phyloP scores from a whole-genome alignment of 2,797 vertebrate genomes.

The Psittacula derbiana region DNA sequence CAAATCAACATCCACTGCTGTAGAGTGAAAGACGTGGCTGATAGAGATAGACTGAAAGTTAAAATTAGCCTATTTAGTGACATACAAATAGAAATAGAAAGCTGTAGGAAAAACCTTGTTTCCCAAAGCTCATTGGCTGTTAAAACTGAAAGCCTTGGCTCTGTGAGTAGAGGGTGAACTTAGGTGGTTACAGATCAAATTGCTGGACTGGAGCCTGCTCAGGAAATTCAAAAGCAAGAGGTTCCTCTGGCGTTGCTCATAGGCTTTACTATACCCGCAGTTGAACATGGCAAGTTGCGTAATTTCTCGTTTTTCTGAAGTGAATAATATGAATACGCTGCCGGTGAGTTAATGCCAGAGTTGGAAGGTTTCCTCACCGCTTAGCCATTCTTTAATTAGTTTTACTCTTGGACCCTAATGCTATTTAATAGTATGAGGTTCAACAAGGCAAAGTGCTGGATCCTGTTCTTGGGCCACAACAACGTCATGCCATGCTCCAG shows the following conservation, averaged over 20 bases:
- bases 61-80: background rate
- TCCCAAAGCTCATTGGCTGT: accelerated
- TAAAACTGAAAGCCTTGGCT: background rate
- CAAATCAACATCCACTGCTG: accelerated
- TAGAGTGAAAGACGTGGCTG: background rate
- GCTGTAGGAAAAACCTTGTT: background rate
- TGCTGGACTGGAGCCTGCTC: background rate
- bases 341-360: background rate
- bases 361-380: background rate
- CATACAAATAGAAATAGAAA: background rate
- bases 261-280: background rate
- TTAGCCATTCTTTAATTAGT: background rate
- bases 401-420: background rate
- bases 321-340: background rate
- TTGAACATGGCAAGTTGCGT: background rate
- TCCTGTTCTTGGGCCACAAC: background rate
- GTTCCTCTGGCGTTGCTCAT: constrained; percentile 36
- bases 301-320: background rate
- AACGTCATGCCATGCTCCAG: background rate
- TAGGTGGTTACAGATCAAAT: background rate
- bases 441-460: background rate
- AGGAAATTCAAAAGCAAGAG: constrained; percentile 38
- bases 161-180: background rate
- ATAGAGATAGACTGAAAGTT: background rate
- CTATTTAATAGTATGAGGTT: background rate